Evolutionary conservation across 2,888 invertebrate genomes (phyloP).

Genomic region (Flexamia atlantica): DNA sequence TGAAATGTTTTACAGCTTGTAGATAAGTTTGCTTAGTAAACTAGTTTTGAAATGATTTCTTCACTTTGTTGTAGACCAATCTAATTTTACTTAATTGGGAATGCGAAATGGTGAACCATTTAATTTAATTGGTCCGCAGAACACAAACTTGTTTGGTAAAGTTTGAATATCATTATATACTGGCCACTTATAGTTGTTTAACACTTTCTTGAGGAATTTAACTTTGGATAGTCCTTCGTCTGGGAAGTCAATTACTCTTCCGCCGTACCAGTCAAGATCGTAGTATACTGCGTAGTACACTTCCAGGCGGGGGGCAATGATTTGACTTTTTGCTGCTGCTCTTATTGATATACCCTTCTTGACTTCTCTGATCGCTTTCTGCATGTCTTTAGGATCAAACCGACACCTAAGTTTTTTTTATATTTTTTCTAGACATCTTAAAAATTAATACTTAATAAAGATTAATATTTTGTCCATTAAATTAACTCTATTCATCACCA

Average conservation of each 20-base stretch:
- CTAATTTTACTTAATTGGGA: constrained; percentile 37
- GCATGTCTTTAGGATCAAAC: neutral
- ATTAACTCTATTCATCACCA: neutral
- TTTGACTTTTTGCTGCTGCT: constrained; percentile 21
- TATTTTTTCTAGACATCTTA: neutral
- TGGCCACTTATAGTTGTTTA: constrained; percentile 50
- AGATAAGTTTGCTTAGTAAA: too few species aligned
- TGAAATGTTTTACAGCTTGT: constrained; percentile 5
- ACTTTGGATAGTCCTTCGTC: constrained; percentile 50
- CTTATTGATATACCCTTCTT: constrained; percentile 20
- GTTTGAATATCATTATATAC: constrained; percentile 48
- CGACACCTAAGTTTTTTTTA: neutral
- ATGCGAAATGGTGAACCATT: constrained; percentile 38
- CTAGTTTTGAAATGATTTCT: too few species aligned
- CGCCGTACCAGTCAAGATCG: constrained; percentile 43
- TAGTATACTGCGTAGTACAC: constrained; percentile 45
- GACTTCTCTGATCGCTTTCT: neutral
- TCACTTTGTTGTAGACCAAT: too few species aligned
- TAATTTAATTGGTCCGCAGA: constrained; percentile 50
- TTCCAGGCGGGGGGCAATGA: constrained; percentile 16
- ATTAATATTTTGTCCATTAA: neutral
- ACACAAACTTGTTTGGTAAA: constrained; percentile 45
- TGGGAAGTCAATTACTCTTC: constrained; percentile 43
- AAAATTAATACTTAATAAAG: neutral
- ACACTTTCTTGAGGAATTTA: constrained; percentile 39